Percentiles rank a stretch among this genome's conserved stretches.
Conservation (phyloP, 2,888 invertebrate species). For the Cynaeus angustus region DNA sequence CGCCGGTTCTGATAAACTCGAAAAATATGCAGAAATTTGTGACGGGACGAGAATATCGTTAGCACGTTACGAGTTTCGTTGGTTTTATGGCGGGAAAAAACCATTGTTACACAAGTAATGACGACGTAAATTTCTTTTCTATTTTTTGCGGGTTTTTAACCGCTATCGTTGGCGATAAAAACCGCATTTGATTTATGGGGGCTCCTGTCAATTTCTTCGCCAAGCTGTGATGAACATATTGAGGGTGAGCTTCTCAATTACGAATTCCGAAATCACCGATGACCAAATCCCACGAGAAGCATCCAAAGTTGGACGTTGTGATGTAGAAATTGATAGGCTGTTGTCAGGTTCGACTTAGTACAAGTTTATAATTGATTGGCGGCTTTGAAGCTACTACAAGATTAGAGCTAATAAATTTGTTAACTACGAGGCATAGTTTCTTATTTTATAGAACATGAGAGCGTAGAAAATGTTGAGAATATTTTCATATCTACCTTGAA, state of each 20-base stretch:
- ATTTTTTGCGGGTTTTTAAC: not conserved
- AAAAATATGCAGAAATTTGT: constrained; percentile 38
- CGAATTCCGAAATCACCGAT: constrained; percentile 4
- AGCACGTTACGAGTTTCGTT: constrained; percentile 7
- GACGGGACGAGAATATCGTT: constrained; percentile 23
- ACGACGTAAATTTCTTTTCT: constrained; percentile 11
- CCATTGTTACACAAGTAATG: constrained; percentile 15
- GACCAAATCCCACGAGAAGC: constrained; percentile 9
- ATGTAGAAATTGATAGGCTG: constrained; percentile 16
- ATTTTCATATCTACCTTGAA: too few relatives aligned
- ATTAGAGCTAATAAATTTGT: too few relatives aligned
- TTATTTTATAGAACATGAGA: too few relatives aligned
- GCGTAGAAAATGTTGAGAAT: too few relatives aligned
- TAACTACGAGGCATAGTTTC: too few relatives aligned
- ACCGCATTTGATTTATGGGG: constrained; percentile 7
- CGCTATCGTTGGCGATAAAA: not conserved
- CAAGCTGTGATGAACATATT: constrained; percentile 12
- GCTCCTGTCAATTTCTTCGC: constrained; percentile 1
- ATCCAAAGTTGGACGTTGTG: constrained; percentile 9
- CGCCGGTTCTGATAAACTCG: constrained; percentile 34
- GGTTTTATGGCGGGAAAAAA: constrained; percentile 10
- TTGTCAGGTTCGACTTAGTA: constrained; percentile 6
- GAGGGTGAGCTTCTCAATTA: constrained; percentile 12
- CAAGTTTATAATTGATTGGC: constrained; percentile 7
- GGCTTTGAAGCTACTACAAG: not conserved